A percentile compares a stretch with the other conserved stretches of the same genome.
Evolutionary conservation across 1,140 invertebrate genomes (phyloP).

Genomic region (Limonius californicus): DNA sequence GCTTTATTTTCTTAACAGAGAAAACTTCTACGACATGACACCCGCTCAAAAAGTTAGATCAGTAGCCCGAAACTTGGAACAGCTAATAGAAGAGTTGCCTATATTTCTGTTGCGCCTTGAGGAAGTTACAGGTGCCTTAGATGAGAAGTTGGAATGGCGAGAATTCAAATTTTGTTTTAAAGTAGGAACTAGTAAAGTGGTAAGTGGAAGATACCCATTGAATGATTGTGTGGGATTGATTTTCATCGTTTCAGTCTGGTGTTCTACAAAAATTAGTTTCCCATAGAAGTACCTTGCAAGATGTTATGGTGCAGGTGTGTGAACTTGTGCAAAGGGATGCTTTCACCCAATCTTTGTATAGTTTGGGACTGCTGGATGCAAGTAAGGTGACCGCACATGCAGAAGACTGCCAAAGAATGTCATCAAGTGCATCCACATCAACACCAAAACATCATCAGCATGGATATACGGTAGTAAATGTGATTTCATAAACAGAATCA

Average conservation of each 20-base stretch:
- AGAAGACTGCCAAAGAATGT: conserved; percentile 22
- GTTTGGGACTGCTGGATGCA: conserved; percentile 51
- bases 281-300: conserved; percentile 49
- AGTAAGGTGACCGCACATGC: conserved; percentile 17
- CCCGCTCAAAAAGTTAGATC: conserved; percentile 56
- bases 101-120: conserved; percentile 59
- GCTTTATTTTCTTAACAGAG: conserved; percentile 46
- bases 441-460: conserved; percentile 30
- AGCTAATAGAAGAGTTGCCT: conserved; percentile 60
- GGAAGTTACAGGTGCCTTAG: conserved; percentile 57
- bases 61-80: conserved; percentile 58
- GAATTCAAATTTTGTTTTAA: conserved; percentile 70
- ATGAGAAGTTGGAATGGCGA: conserved; percentile 63
- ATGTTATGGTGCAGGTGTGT: conserved; percentile 49
- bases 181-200: conserved; percentile 65
- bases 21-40: conserved; percentile 58
- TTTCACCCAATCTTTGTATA: conserved; percentile 52
- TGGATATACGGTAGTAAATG: conserved; percentile 29
- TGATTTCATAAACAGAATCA: background rate
- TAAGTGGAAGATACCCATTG: conserved; percentile 44
- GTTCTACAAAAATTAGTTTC: conserved; percentile 51
- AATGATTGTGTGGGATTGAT: too few species aligned
- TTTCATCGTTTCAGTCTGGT: conserved; percentile 17
- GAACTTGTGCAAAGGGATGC: conserved; percentile 58
- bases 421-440: conserved; percentile 16